phyloP scores from a whole-genome alignment of 1,140 invertebrate species.

The Calosoma granatense region DNA sequence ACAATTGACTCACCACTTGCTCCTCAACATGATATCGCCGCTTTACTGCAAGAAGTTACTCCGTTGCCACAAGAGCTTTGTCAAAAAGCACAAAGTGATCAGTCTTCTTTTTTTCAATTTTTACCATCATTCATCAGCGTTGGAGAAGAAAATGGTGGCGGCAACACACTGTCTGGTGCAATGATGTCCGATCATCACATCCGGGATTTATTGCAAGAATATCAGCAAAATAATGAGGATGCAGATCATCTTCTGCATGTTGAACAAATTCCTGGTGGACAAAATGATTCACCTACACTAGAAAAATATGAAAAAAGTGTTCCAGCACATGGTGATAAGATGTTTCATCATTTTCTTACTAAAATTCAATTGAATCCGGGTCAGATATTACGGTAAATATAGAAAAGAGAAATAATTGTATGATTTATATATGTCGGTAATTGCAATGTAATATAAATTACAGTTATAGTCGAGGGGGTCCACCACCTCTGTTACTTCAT shows the following conservation, averaged over 20 bases:
- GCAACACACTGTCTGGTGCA: slow-evolving; percentile 3
- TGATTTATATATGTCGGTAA: neutral
- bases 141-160: slow-evolving; percentile 40
- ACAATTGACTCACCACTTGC: slow-evolving; percentile 55
- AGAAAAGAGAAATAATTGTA: no score
- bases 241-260: slow-evolving; percentile 17
- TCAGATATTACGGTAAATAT: slow-evolving; percentile 63
- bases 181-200: slow-evolving; percentile 43
- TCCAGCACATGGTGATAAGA: slow-evolving; percentile 67
- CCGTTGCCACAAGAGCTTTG: slow-evolving; percentile 40
- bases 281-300: slow-evolving; percentile 21
- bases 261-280: slow-evolving; percentile 24
- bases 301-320: slow-evolving; percentile 69
- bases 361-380: slow-evolving; percentile 64
- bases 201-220: slow-evolving; percentile 49
- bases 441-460: slow-evolving; percentile 19
- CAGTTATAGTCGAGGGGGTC: slow-evolving; percentile 58
- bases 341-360: slow-evolving; percentile 69
- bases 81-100: slow-evolving; percentile 16
- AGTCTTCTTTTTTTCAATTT: slow-evolving; percentile 32
- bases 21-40: slow-evolving; percentile 49
- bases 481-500: slow-evolving; percentile 51
- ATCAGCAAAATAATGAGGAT: slow-evolving; percentile 46
- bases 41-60: slow-evolving; percentile 45
- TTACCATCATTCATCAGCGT: slow-evolving; percentile 48